Percentiles rank a stretch among this genome's conserved stretches.
phyloP scores from a whole-genome alignment of 2,888 invertebrate genomes.

The Agriopis aurantiaria region DNA sequence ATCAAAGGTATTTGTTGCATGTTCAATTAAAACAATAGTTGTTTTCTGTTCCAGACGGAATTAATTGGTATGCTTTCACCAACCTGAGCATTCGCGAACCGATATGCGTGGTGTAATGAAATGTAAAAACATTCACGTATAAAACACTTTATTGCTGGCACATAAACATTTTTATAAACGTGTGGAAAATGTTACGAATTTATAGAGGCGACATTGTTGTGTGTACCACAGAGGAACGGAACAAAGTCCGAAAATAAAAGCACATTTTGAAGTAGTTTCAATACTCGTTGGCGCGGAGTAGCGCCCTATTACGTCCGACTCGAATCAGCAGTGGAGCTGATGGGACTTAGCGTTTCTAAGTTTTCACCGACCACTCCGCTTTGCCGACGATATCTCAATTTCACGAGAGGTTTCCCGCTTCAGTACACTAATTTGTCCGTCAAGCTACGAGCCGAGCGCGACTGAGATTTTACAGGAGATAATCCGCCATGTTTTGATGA shows the following conservation, averaged over 20 bases:
- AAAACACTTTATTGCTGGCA: slow-evolving; percentile 25
- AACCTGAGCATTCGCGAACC: slow-evolving; percentile 35
- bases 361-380: slow-evolving; percentile 76
- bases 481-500: slow-evolving; percentile 42
- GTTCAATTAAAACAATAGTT: slow-evolving; percentile 43
- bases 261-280: slow-evolving; percentile 47
- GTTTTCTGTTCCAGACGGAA: slow-evolving; percentile 33
- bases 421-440: slow-evolving; percentile 68
- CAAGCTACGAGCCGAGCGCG: slow-evolving; percentile 61
- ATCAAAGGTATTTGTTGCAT: slow-evolving; percentile 43
- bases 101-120: slow-evolving; percentile 33
- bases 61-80: slow-evolving; percentile 41
- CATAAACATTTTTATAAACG: slow-evolving; percentile 24
- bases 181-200: slow-evolving; percentile 14
- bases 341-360: slow-evolving; percentile 82
- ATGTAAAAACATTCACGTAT: slow-evolving; percentile 29
- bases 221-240: slow-evolving; percentile 13
- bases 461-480: slow-evolving; percentile 45
- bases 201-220: slow-evolving; percentile 24
- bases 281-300: slow-evolving; percentile 41
- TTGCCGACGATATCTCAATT: slow-evolving; percentile 75
- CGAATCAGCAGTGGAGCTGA: slow-evolving; percentile 64
- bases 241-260: slow-evolving; percentile 44
- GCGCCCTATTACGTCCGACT: slow-evolving; percentile 52
- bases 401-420: slow-evolving; percentile 72